A percentile compares a stretch with the other conserved stretches of the same genome.
These are phyloP conservation scores for Drosophila mayri DNA, from an alignment of 1,140 invertebrate genomes.

Conservation along the genomic window DNA sequence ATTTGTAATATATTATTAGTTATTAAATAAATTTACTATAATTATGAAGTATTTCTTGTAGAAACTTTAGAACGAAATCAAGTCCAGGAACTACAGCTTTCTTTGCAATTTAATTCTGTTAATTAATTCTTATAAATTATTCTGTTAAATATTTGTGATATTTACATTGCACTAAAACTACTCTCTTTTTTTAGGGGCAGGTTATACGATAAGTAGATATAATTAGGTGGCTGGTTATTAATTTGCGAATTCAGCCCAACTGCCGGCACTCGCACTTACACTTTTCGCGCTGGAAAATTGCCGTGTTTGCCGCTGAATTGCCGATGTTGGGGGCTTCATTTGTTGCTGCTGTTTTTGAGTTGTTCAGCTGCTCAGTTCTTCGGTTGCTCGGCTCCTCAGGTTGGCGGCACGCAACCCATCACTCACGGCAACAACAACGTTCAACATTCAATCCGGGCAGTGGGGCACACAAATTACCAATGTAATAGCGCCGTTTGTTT, in stretches of 20 bases:
- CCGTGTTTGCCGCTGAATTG: conserved; percentile 20
- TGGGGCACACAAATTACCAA: conserved; percentile 67
- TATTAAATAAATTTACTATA: neutral
- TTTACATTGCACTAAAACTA: too few relatives aligned
- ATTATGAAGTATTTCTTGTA: neutral
- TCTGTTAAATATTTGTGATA: too few relatives aligned
- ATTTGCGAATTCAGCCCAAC: conserved; percentile 24
- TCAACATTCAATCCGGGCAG: conserved; percentile 15
- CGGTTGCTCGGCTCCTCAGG: conserved; percentile 7
- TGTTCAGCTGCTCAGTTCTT: conserved; percentile 8
- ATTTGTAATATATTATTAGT: neutral
- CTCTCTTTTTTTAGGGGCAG: neutral
- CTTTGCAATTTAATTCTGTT: too few relatives aligned
- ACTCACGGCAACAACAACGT: conserved; percentile 19
- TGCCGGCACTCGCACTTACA: neutral
- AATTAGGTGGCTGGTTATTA: conserved; percentile 34
- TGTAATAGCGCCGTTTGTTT: conserved; percentile 59
- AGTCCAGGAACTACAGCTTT: too few relatives aligned
- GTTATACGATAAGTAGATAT: conserved; percentile 13
- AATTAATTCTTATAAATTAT: too few relatives aligned
- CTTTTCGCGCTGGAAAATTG: conserved; percentile 5
- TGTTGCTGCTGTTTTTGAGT: conserved; percentile 1
- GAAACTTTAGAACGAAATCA: neutral
- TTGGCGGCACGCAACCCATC: conserved; percentile 30
- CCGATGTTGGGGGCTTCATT: neutral